Conservation (phyloP, 2,888 invertebrate genomes). For the Leptopilina myrica region DNA sequence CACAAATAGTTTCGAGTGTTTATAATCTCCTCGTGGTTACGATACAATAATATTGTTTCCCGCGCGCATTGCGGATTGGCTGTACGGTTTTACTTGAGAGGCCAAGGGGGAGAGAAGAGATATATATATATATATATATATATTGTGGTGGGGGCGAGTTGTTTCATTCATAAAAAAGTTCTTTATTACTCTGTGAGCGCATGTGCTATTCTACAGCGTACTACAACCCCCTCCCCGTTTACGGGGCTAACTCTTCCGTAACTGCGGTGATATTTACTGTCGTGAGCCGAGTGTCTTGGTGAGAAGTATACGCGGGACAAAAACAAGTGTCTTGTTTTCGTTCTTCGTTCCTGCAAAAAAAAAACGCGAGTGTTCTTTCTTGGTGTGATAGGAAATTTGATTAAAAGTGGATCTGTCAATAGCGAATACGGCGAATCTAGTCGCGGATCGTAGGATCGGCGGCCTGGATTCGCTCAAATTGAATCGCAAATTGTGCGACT, state of each 20-base stretch:
- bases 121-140: too few species aligned
- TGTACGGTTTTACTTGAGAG: slow-evolving; percentile 46
- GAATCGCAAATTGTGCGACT: slow-evolving; percentile 37
- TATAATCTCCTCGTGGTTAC: slow-evolving; percentile 64
- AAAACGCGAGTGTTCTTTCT: neutral
- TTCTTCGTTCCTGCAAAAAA: too few species aligned
- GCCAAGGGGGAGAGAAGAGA: slow-evolving; percentile 44
- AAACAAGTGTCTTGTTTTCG: too few species aligned
- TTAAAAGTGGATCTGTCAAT: slow-evolving; percentile 42
- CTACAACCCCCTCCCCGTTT: slow-evolving; percentile 49
- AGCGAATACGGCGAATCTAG: slow-evolving; percentile 52
- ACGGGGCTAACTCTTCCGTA: slow-evolving; percentile 48
- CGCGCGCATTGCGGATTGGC: slow-evolving; percentile 71
- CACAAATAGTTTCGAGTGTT: neutral
- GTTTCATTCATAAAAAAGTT: slow-evolving; percentile 77
- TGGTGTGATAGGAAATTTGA: slow-evolving; percentile 5
- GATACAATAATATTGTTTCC: slow-evolving; percentile 72
- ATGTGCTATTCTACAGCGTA: slow-evolving; percentile 73
- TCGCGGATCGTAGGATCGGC: slow-evolving; percentile 55
- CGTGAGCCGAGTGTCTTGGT: slow-evolving; percentile 44
- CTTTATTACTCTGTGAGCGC: slow-evolving; percentile 74
- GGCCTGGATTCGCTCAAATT: slow-evolving; percentile 50
- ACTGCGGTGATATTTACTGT: slow-evolving; percentile 65
- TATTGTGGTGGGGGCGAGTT: slow-evolving; percentile 57
- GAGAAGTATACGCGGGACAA: neutral